A percentile compares a stretch with the other conserved stretches of the same genome.
These are phyloP conservation scores for Netelia virgata DNA, from an alignment of 2,888 invertebrate species.

Conservation along the genomic window DNA sequence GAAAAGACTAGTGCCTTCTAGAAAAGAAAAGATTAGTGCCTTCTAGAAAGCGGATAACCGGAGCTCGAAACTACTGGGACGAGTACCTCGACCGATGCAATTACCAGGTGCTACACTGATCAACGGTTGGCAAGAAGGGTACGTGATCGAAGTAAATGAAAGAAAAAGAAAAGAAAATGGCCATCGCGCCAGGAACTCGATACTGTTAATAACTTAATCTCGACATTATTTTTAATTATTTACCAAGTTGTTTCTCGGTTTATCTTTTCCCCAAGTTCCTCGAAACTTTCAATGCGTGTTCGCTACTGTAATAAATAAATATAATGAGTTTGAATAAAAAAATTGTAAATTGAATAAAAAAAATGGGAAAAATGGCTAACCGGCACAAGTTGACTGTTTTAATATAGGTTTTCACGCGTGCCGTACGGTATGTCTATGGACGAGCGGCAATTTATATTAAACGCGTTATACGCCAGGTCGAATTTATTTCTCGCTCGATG, in stretches of 20 bases:
- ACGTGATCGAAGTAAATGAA: not conserved
- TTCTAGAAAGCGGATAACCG: not conserved
- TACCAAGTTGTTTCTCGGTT: not conserved
- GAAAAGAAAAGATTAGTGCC: constrained; percentile 23
- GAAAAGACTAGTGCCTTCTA: constrained; percentile 16
- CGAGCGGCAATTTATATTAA: not conserved
- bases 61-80: not conserved
- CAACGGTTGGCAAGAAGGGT: not conserved
- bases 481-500: constrained; percentile 23
- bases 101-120: constrained; percentile 19
- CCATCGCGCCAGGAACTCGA: not conserved
- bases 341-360: not conserved
- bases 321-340: not conserved
- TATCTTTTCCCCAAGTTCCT: not conserved
- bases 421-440: no score
- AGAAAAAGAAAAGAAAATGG: not conserved
- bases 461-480: constrained; percentile 12
- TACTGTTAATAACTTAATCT: not conserved
- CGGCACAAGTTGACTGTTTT: not conserved
- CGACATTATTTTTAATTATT: no score
- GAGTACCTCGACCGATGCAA: constrained; percentile 36
- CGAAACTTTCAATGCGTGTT: not conserved
- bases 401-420: constrained; percentile 2
- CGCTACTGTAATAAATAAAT: not conserved
- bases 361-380: not conserved